Evolutionary conservation across 2,797 vertebrate species (phyloP).

Genomic region (Arctocebus calabarensis): DNA sequence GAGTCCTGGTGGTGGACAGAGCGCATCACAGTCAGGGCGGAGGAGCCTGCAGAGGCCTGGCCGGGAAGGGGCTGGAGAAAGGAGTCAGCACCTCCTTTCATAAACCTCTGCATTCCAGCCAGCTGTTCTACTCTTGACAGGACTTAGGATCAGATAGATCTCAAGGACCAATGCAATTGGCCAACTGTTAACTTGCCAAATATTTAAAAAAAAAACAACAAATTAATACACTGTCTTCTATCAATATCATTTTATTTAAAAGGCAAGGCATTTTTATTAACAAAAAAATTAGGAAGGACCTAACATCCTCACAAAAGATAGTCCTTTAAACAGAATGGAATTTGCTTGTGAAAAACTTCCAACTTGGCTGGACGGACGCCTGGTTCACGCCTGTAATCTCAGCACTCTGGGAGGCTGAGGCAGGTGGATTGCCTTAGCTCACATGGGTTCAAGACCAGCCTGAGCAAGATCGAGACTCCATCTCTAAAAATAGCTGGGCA

Average conservation of each 20-base stretch:
- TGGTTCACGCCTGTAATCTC: too few relatives aligned
- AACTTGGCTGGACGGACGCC: not conserved
- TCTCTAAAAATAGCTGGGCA: too few relatives aligned
- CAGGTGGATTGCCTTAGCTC: too few relatives aligned
- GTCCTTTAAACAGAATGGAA: not conserved
- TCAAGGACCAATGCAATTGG: not conserved
- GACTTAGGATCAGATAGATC: not conserved
- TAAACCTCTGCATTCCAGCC: not conserved
- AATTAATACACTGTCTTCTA: not conserved
- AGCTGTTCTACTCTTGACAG: not conserved
- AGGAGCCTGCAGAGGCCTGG: not conserved
- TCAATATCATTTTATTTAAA: slow-evolving; percentile 12
- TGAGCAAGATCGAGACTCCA: too few relatives aligned
- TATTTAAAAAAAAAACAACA: not conserved
- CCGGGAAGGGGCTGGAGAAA: rapidly evolving
- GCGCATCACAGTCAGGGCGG: not conserved
- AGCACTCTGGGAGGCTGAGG: too few relatives aligned
- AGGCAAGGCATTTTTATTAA: not conserved
- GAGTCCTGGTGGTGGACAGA: not conserved
- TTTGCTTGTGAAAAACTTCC: slow-evolving; percentile 23
- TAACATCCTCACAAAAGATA: not conserved
- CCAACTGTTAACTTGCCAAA: not conserved
- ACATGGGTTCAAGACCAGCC: too few relatives aligned
- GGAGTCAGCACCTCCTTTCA: not conserved
- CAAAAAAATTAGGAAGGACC: slow-evolving; percentile 10